Conservation (phyloP, 1,140 invertebrate genomes). For the Phenacoccus solenopsis region DNA sequence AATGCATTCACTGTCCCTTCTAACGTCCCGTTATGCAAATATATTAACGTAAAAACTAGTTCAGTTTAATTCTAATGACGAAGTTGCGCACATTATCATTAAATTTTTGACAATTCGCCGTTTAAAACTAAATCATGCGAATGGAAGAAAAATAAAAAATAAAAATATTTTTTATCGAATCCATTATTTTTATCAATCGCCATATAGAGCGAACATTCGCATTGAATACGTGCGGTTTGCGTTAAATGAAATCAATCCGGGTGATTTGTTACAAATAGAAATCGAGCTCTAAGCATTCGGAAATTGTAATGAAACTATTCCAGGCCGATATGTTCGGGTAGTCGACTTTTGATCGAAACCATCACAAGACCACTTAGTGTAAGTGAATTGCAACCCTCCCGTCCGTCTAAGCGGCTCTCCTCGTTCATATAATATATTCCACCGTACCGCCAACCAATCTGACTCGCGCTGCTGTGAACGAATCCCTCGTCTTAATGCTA, state of each 20-base stretch:
- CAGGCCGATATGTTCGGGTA: neutral
- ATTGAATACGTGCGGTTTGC: neutral
- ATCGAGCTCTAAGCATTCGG: conserved; percentile 1
- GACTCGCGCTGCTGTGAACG: neutral
- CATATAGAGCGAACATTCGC: too few species aligned
- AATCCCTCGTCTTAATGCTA: conserved; percentile 5
- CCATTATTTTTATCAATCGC: neutral
- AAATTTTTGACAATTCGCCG: too few species aligned
- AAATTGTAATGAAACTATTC: conserved; percentile 17
- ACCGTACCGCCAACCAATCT: neutral
- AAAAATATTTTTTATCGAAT: neutral
- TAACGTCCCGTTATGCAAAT: too few species aligned
- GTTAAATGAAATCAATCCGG: conserved; percentile 7
- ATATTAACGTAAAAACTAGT: too few species aligned
- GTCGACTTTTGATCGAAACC: conserved; percentile 17
- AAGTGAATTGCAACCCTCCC: too few species aligned
- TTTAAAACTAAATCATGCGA: too few species aligned
- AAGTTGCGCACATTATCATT: too few species aligned
- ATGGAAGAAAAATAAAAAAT: too few species aligned
- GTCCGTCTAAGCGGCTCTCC: too few species aligned
- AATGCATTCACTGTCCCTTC: too few species aligned
- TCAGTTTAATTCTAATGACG: too few species aligned
- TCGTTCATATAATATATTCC: neutral
- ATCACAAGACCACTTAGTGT: conserved; percentile 17
- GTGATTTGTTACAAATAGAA: conserved; percentile 15